Evolutionary conservation across 1,140 invertebrate genomes (phyloP).

Genomic region (Cydia splendana): DNA sequence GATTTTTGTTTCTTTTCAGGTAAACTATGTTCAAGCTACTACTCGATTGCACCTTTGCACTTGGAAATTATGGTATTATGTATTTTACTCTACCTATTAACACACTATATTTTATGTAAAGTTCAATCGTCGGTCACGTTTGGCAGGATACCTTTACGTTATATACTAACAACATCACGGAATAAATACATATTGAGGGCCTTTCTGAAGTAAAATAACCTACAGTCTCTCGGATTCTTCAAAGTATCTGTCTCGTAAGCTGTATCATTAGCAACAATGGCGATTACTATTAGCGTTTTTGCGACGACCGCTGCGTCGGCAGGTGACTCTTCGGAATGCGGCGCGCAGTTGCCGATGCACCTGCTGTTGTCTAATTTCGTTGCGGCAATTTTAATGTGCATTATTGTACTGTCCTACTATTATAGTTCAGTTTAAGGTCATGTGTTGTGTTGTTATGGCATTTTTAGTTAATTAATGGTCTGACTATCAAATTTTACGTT

Average conservation of each 20-base stretch:
- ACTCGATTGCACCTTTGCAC: not conserved
- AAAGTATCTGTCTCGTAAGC: not conserved
- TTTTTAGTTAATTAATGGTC: not conserved
- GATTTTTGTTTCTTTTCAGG: not conserved
- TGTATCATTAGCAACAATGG: slow-evolving; percentile 16
- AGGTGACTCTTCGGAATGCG: slow-evolving; percentile 22
- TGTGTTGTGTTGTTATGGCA: slow-evolving; percentile 6
- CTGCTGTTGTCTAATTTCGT: slow-evolving; percentile 24
- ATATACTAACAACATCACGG: no score
- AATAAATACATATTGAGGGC: no score
- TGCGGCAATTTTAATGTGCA: not conserved
- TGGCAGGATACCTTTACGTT: not conserved
- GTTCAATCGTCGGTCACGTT: not conserved
- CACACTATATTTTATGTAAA: no score
- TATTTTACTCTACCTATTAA: no score
- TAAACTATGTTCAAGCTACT: not conserved
- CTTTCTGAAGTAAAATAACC: no score
- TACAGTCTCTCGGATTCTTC: not conserved
- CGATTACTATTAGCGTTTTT: slow-evolving; percentile 17
- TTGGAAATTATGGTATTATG: not conserved
- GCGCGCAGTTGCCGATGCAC: slow-evolving; percentile 18
- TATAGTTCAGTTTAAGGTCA: not conserved
- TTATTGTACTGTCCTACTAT: slow-evolving; percentile 12
- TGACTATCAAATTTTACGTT: not conserved
- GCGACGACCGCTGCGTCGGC: slow-evolving; percentile 13